Percentiles rank a stretch among this genome's conserved stretches.
Conservation (phyloP, 2,888 invertebrate species). For the Folsomia manolachei region DNA sequence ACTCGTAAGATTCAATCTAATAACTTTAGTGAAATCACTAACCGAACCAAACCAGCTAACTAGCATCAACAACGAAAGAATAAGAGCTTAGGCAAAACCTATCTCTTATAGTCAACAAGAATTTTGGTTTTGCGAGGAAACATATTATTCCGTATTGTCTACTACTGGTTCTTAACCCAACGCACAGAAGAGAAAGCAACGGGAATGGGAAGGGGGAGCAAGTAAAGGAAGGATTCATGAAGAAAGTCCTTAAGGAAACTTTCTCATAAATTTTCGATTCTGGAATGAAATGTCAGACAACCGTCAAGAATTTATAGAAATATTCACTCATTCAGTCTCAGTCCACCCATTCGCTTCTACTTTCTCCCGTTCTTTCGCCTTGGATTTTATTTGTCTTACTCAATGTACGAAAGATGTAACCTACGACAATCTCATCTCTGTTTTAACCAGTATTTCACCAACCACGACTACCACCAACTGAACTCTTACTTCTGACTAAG, state of each 20-base stretch:
- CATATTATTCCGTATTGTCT: too few relatives aligned
- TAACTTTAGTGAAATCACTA: too few relatives aligned
- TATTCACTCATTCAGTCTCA: conserved; percentile 19
- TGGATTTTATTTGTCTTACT: too few relatives aligned
- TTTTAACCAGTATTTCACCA: too few relatives aligned
- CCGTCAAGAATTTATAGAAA: conserved; percentile 23
- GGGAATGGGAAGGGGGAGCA: not conserved
- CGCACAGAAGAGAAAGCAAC: too few relatives aligned
- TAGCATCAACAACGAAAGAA: not conserved
- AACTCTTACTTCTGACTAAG: not conserved
- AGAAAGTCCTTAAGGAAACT: conserved; percentile 17
- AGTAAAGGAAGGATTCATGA: conserved; percentile 18
- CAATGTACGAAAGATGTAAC: too few relatives aligned
- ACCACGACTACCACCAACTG: not conserved
- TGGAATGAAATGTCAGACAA: conserved; percentile 24
- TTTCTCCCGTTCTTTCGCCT: not conserved
- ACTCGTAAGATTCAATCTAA: too few relatives aligned
- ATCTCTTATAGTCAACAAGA: too few relatives aligned
- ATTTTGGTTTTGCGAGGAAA: not conserved
- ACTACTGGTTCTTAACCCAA: too few relatives aligned
- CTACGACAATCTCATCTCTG: too few relatives aligned
- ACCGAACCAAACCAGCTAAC: not conserved
- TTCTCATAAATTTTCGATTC: conserved; percentile 20
- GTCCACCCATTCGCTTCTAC: not conserved
- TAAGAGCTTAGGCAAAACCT: not conserved